A percentile compares a stretch with the other conserved stretches of the same genome.
Evolutionary conservation across 2,113 vertebrate genomes (phyloP).

Genomic region (Podiceps cristatus): DNA sequence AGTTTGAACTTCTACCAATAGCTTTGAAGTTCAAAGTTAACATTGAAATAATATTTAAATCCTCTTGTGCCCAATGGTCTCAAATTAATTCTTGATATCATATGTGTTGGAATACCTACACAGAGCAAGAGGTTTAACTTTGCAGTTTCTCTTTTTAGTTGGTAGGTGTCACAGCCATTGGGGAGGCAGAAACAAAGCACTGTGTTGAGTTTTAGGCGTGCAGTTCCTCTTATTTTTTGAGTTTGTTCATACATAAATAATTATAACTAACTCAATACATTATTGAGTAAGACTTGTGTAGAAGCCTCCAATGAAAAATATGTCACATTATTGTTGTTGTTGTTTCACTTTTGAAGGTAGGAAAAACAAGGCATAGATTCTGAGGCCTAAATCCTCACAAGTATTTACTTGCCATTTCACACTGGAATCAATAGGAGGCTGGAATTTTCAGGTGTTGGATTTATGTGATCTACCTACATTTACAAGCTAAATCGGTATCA

Average conservation of each 20-base stretch:
- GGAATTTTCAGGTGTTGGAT: background rate
- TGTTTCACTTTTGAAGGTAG: background rate
- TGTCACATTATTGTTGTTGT: background rate
- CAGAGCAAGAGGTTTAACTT: constrained; percentile 9
- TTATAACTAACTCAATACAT: background rate
- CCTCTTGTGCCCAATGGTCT: constrained; percentile 6
- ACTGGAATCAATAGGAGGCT: background rate
- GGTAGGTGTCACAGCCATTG: background rate
- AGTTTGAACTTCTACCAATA: constrained; percentile 57
- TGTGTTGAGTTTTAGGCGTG: background rate
- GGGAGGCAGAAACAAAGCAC: background rate
- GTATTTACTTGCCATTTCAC: background rate
- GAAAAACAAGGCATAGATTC: background rate
- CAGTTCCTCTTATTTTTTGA: background rate
- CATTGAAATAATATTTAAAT: constrained; percentile 24
- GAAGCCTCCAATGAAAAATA: background rate
- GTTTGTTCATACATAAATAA: background rate
- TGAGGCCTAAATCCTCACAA: background rate
- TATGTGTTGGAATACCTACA: constrained; percentile 9
- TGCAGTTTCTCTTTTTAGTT: constrained; percentile 24
- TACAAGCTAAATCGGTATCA: background rate
- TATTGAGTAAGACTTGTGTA: background rate
- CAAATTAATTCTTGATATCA: constrained; percentile 37
- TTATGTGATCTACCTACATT: background rate
- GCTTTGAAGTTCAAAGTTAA: constrained; percentile 70